Base-by-base conservation (phyloP, 2,797 vertebrate genomes). In the Leptoclinus maculatus region DNA sequence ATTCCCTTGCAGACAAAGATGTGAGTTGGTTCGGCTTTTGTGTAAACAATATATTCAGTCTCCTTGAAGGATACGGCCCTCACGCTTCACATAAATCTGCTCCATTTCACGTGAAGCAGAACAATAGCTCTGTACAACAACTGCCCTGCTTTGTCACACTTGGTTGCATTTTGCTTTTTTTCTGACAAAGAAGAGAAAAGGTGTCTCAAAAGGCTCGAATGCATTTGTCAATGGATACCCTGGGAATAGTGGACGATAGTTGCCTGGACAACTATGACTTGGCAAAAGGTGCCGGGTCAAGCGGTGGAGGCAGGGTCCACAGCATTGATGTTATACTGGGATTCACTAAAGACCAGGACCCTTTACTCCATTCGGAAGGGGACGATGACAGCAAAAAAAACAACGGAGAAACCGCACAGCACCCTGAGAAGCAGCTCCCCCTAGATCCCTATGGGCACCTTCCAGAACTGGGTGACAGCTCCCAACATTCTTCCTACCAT, bases 311-410 rank as follows among this genome's bases (percentile, higher is more conserved):
- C 38, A 88, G 91, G 49, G 93, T 96, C 70, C 95, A 96, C 91
- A 96, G 95, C 75, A 95, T 96, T 12, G 95, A 96, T 76, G 94
- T 96, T 76, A 96, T 96, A 86, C 91, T 96, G 78, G 96, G 96
- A 87, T 96, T 96, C 92, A 95, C 93, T 76, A 95, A 96, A 89
- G 95, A 96, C 78, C 95, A 96, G 87, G 95, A 96, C 59, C 86
- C 93, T 39, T 83, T 95, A 68, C 93, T 95, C 47, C 89, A 92
- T 74, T 80, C 90, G 1, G 85, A 89, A 43, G 91, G 83, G 74
- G 83, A 84, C 29, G 84, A 81, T 21, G 83, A 85, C 51, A 67
- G 64, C 49, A 92, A 90, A 57, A 96, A 94, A 83, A 73, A 60
- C 45, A 92, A 90, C 1, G 60, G 68, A 21, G 89, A 83, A 63